Conservation (phyloP, 2,888 invertebrate genomes). For the Hydrotaea diabolus region DNA sequence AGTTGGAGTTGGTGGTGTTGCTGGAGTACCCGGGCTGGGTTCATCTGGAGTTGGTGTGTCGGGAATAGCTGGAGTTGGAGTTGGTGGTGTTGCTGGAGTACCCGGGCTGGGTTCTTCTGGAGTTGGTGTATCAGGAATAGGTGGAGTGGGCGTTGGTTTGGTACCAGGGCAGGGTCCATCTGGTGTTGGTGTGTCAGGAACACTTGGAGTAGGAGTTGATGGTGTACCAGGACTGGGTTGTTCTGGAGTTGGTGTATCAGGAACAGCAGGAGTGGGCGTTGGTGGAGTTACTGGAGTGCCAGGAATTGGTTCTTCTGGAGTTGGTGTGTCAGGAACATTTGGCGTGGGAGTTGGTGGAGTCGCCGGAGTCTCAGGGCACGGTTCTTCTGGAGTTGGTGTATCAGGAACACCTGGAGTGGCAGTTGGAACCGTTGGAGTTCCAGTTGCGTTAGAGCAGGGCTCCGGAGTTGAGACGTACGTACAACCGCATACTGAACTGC, state of each 20-base stretch:
- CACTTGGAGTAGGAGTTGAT: neutral
- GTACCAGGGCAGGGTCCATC: neutral
- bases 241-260: neutral
- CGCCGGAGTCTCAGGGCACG: neutral
- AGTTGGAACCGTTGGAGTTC: neutral
- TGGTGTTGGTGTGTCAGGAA: neutral
- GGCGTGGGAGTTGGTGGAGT: neutral
- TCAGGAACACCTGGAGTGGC: neutral
- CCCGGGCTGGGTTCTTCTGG: neutral
- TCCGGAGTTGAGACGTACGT: no score
- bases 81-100: neutral
- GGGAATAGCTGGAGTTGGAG: neutral
- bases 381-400: neutral
- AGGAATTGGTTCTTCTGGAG: neutral
- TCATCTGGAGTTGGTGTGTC: constrained; percentile 40
- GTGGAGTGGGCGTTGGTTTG: no score
- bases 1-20: neutral
- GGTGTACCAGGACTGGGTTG: neutral
- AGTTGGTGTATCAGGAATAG: neutral
- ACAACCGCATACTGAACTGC: constrained; percentile 27
- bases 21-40: neutral
- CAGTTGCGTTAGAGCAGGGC: no score
- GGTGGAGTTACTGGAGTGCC: neutral
- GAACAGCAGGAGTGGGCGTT: neutral
- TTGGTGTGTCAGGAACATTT: neutral